Percentiles rank a stretch among this genome's conserved stretches.
Evolutionary conservation across 2,113 vertebrate species (phyloP).

Genomic region (Entelurus aequoreus): DNA sequence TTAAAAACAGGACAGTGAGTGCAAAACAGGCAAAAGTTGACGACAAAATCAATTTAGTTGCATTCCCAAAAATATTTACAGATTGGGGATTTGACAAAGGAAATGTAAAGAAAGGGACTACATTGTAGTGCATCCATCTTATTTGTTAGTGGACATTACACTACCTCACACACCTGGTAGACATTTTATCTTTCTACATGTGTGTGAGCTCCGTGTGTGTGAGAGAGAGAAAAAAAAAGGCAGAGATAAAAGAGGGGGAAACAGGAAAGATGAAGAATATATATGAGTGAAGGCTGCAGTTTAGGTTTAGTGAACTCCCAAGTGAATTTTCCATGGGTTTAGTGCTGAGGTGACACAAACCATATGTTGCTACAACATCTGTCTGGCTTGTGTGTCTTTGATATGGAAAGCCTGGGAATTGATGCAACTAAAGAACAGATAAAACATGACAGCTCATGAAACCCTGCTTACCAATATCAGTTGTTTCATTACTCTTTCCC

Average conservation of each 20-base stretch:
- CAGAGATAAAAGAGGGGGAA: slow-evolving; percentile 5
- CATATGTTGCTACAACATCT: slow-evolving; percentile 53
- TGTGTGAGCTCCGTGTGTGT: slow-evolving; percentile 15
- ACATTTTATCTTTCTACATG: slow-evolving; percentile 28
- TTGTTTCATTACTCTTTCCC: background rate
- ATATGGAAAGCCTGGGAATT: background rate
- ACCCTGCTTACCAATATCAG: slow-evolving; percentile 10
- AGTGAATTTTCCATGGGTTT: slow-evolving; percentile 48
- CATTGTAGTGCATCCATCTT: slow-evolving; percentile 27
- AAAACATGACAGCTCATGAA: background rate
- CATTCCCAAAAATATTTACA: background rate
- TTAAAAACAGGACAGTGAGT: background rate
- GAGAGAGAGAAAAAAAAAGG: slow-evolving; percentile 44
- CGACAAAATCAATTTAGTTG: background rate
- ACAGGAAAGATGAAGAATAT: slow-evolving; percentile 46
- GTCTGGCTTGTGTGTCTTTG: slow-evolving; percentile 24
- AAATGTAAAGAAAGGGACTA: background rate
- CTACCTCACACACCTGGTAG: slow-evolving; percentile 49
- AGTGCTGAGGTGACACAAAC: slow-evolving; percentile 54
- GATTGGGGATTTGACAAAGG: background rate
- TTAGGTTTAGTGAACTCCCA: slow-evolving; percentile 44
- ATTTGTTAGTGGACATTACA: slow-evolving; percentile 33
- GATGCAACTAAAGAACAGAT: slow-evolving; percentile 27
- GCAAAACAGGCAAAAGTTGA: background rate
- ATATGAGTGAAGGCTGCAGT: slow-evolving; percentile 44